phyloP scores from a whole-genome alignment of 2,888 invertebrate genomes.

The Corbicula japonica region DNA sequence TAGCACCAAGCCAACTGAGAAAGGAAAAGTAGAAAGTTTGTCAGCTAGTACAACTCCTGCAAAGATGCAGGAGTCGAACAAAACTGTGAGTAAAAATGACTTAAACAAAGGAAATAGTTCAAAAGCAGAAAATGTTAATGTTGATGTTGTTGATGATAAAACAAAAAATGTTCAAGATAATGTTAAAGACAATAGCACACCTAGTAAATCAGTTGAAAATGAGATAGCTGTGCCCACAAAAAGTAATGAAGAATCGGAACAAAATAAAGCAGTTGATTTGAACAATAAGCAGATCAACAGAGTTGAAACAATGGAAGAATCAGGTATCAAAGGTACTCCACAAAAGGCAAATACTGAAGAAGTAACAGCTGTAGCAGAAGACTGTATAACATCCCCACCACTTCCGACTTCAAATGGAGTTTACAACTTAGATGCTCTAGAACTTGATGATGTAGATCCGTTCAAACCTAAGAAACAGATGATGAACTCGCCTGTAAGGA shows the following conservation, averaged over 20 bases:
- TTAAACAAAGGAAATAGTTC: not conserved
- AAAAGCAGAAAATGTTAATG: not conserved
- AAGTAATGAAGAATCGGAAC: too few species aligned
- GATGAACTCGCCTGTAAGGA: conserved; percentile 48
- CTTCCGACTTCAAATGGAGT: conserved; percentile 27
- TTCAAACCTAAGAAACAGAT: conserved; percentile 52
- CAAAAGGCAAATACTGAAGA: conserved; percentile 1
- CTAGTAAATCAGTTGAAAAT: conserved; percentile 16
- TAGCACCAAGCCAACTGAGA: too few species aligned
- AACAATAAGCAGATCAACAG: not conserved
- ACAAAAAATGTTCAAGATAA: not conserved
- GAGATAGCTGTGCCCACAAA: too few species aligned
- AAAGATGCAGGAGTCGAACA: not conserved
- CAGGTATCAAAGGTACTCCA: not conserved
- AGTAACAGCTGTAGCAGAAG: not conserved
- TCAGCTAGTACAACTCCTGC: not conserved
- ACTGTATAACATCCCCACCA: conserved; percentile 14
- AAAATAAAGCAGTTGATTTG: not conserved
- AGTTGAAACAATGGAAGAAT: conserved; percentile 21
- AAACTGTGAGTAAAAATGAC: not conserved
- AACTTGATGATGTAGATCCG: conserved; percentile 55
- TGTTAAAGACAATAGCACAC: not conserved
- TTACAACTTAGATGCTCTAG: conserved; percentile 43
- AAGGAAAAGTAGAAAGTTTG: too few species aligned
- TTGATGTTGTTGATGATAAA: not conserved